Evolutionary conservation across 1,140 invertebrate genomes (phyloP).

Genomic region (Drosophila tropicalis): DNA sequence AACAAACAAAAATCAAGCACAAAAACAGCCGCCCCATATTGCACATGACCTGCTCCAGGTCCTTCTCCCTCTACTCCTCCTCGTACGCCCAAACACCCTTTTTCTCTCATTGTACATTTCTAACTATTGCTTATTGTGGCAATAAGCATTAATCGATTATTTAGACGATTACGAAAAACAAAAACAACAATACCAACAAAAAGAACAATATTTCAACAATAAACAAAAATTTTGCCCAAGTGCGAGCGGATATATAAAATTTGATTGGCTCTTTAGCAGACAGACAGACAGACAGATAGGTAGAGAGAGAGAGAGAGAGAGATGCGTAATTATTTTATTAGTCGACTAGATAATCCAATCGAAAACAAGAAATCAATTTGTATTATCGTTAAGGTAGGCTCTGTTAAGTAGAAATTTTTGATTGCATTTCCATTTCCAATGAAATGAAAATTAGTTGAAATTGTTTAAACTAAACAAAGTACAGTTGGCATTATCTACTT

Average conservation of each 20-base stretch:
- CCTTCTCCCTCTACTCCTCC: no score
- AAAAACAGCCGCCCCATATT: conserved; percentile 44
- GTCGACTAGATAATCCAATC: conserved; percentile 1
- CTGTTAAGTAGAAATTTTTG: not conserved
- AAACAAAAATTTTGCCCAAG: conserved; percentile 55
- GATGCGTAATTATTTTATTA: conserved; percentile 9
- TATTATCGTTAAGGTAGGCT: conserved; percentile 3
- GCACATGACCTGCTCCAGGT: conserved; percentile 72
- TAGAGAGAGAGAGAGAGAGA: not conserved
- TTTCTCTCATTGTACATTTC: not conserved
- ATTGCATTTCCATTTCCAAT: no score
- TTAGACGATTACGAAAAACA: conserved; percentile 57
- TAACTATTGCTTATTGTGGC: conserved; percentile 40
- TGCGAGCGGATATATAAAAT: conserved; percentile 47
- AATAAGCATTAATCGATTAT: conserved; percentile 66
- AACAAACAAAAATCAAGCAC: conserved; percentile 40
- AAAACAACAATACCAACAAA: conserved; percentile 21
- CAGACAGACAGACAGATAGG: no score
- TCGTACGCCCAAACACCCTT: not conserved
- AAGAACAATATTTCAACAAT: conserved; percentile 41
- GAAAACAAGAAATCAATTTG: conserved; percentile 23
- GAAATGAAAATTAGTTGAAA: no score
- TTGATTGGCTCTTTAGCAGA: conserved; percentile 31
- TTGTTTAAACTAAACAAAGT: no score
- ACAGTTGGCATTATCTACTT: no score